These are phyloP conservation scores for Toxotes jaculatrix DNA, from an alignment of 2,113 vertebrate species.

Conservation along the genomic window DNA sequence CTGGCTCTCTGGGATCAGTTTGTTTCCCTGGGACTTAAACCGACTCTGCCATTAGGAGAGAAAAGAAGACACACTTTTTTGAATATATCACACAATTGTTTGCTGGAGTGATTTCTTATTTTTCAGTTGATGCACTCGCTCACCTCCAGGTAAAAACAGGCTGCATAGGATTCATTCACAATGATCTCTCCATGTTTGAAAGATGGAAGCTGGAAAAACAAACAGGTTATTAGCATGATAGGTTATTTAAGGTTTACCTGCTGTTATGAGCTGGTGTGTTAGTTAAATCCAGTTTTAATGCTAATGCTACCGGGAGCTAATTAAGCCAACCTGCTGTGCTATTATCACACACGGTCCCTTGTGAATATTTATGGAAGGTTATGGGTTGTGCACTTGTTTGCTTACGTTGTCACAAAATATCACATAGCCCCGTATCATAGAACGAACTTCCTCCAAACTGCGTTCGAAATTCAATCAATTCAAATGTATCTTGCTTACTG, in stretches of 20 bases:
- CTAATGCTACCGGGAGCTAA: constrained; percentile 7
- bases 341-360: neutral
- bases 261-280: neutral
- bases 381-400: no score
- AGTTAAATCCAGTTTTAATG: neutral
- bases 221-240: neutral
- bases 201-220: constrained; percentile 74
- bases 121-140: neutral
- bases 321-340: neutral
- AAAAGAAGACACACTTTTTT: neutral
- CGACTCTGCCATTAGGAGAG: constrained; percentile 61
- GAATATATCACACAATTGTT: neutral
- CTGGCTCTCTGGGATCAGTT: constrained; percentile 75
- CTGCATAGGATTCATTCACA: constrained; percentile 83
- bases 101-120: neutral
- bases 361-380: no score
- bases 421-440: no score
- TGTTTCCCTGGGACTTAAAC: constrained; percentile 82
- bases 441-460: neutral
- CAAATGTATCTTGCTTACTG: neutral
- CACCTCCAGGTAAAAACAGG: constrained; percentile 82
- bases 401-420: neutral
- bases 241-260: neutral
- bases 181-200: constrained; percentile 79
- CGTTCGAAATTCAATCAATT: neutral